Evolutionary conservation across 2,113 vertebrate genomes (phyloP).

Genomic region (Orthochromis indermauri): DNA sequence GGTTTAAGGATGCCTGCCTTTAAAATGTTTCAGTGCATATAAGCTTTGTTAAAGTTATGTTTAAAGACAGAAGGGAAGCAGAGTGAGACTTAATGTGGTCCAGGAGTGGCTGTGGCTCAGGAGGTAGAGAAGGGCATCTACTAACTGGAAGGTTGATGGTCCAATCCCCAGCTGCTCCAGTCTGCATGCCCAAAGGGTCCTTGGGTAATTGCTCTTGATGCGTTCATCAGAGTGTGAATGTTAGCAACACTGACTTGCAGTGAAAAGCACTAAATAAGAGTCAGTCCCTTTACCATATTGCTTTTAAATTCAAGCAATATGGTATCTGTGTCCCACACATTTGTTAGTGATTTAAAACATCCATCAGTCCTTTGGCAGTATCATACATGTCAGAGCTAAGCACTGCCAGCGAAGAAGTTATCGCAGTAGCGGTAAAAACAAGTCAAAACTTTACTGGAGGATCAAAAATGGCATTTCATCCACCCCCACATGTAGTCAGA

Average conservation of each 20-base stretch:
- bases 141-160: neutral
- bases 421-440: fast-evolving
- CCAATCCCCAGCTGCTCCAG: neutral
- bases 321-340: neutral
- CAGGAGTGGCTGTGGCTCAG: neutral
- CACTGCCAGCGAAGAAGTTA: neutral
- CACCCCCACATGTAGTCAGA: neutral
- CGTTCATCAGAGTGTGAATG: neutral
- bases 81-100: neutral
- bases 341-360: neutral
- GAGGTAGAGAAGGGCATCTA: neutral
- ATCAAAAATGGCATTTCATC: neutral
- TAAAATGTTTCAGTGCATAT: neutral
- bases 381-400: neutral
- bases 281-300: neutral
- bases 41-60: neutral
- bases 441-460: neutral
- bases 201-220: neutral
- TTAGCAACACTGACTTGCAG: neutral
- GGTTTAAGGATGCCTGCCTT: neutral
- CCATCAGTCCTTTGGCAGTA: neutral
- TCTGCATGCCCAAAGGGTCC: neutral
- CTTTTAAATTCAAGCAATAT: neutral
- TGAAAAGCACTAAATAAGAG: neutral
- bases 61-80: neutral